These are phyloP conservation scores for Tamandua tetradactyla DNA, from an alignment of 2,797 vertebrate species.

Conservation along the genomic window DNA sequence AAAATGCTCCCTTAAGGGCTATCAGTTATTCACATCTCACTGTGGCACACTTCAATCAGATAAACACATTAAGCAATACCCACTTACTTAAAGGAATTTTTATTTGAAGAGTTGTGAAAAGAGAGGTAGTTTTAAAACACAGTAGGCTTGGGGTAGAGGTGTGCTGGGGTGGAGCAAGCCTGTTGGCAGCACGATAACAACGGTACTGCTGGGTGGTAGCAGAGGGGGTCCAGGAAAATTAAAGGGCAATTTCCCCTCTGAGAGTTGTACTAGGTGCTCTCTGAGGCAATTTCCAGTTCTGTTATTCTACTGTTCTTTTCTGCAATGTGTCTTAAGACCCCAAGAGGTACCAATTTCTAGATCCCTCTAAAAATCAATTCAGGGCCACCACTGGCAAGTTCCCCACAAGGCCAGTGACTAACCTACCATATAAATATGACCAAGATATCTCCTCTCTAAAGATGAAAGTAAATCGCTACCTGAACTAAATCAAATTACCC, in stretches of 20 bases:
- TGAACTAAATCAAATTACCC: background rate
- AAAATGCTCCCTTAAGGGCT: conserved; percentile 21
- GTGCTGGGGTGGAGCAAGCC: background rate
- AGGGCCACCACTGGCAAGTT: background rate
- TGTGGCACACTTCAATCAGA: conserved; percentile 33
- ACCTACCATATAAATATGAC: background rate
- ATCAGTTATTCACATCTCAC: conserved; percentile 28
- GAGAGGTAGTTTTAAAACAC: background rate
- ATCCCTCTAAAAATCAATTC: background rate
- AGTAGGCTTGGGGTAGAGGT: background rate
- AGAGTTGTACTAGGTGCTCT: background rate
- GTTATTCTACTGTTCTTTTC: background rate
- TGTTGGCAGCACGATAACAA: background rate
- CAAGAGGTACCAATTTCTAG: background rate
- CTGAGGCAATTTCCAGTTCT: background rate
- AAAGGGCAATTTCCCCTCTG: background rate
- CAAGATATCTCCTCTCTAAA: background rate
- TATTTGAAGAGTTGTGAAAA: background rate
- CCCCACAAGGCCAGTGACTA: background rate
- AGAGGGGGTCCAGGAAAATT: too few species aligned
- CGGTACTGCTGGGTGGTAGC: too few species aligned
- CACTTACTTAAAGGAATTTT: background rate
- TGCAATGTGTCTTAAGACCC: background rate
- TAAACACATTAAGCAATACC: background rate
- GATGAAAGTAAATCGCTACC: background rate